A percentile compares a stretch with the other conserved stretches of the same genome.
phyloP scores from a whole-genome alignment of 2,888 invertebrate genomes.

The Chloromyia formosa region DNA sequence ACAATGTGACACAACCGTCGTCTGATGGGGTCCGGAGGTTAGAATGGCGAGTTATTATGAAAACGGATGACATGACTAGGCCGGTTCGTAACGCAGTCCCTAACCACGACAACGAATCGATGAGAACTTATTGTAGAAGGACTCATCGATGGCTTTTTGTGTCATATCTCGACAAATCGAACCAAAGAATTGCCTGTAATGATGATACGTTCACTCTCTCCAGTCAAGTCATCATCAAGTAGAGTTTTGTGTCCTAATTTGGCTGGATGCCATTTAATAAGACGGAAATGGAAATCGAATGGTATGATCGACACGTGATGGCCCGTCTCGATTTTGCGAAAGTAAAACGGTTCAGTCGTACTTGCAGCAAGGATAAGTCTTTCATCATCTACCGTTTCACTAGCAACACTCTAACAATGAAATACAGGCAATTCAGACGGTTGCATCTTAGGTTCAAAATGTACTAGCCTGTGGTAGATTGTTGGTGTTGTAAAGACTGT shows the following conservation, averaged over 20 bases:
- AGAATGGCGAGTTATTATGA: too few relatives aligned
- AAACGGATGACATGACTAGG: background rate
- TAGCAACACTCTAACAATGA: too few relatives aligned
- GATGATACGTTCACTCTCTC: background rate
- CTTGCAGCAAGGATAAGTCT: too few relatives aligned
- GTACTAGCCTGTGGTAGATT: too few relatives aligned
- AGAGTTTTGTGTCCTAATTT: conserved; percentile 21
- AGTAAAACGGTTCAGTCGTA: background rate
- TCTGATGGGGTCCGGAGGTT: too few relatives aligned
- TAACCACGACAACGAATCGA: too few relatives aligned
- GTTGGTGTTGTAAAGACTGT: background rate
- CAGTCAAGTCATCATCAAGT: conserved; percentile 12
- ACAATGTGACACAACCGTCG: conserved; percentile 17
- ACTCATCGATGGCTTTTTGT: too few relatives aligned
- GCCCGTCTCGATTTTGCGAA: background rate
- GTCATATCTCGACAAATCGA: background rate
- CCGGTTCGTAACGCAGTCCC: background rate
- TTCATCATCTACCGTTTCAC: too few relatives aligned
- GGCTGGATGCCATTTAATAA: conserved; percentile 28
- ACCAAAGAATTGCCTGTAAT: conserved; percentile 2
- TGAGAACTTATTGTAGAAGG: too few relatives aligned
- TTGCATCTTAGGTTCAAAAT: too few relatives aligned
- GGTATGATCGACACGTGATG: background rate
- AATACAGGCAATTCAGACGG: too few relatives aligned
- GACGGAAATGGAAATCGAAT: conserved; percentile 31